Percentiles rank a stretch among this genome's conserved stretches.
Evolutionary conservation across 2,888 invertebrate species (phyloP).

Genomic region (Drosophila fungiperda): DNA sequence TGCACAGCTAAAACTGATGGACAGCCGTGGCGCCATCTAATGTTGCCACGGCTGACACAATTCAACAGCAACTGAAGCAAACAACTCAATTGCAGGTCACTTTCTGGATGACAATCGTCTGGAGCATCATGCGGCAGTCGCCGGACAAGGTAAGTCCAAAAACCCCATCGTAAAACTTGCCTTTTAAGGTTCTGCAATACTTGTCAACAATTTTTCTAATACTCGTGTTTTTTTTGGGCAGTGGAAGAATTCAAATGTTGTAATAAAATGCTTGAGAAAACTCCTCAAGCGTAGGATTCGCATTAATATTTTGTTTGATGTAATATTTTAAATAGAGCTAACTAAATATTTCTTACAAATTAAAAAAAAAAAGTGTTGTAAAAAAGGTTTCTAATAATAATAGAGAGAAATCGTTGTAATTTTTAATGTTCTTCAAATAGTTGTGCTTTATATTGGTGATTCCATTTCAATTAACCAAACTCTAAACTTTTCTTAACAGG

Average conservation of each 20-base stretch:
- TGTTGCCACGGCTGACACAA: constrained; percentile 75
- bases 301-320: no score
- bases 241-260: neutral
- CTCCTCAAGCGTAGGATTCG: neutral
- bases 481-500: constrained; percentile 39
- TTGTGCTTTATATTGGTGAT: neutral
- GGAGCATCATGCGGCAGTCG: constrained; percentile 84
- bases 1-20: constrained; percentile 54
- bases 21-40: constrained; percentile 79
- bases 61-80: constrained; percentile 61
- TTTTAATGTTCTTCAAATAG: neutral
- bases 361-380: neutral
- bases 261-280: neutral
- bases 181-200: constrained; percentile 66
- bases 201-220: constrained; percentile 72
- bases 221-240: neutral
- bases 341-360: no score
- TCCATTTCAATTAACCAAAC: neutral
- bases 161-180: constrained; percentile 38
- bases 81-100: constrained; percentile 84
- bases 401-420: neutral
- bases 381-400: neutral
- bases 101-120: constrained; percentile 85
- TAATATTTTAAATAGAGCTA: neutral
- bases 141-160: constrained; percentile 81